Percentiles rank a stretch among this genome's conserved stretches.
These are phyloP conservation scores for Drosophila prolongata DNA, from an alignment of 2,888 invertebrate species.

Conservation along the genomic window DNA sequence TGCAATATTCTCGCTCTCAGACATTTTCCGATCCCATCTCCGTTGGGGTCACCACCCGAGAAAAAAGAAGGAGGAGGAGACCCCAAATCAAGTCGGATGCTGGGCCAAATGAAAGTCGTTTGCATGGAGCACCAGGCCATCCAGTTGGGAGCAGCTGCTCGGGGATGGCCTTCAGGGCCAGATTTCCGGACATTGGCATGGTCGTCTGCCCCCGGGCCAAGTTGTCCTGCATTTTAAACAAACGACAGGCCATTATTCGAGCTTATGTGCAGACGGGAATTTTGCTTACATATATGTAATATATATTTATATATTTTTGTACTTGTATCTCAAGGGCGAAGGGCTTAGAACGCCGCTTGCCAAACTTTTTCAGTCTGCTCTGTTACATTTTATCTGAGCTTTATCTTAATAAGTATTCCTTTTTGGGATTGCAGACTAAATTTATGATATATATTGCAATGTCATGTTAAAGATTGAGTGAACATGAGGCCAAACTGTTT, in stretches of 20 bases:
- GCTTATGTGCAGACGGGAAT: constrained; percentile 8
- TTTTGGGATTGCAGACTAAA: not conserved
- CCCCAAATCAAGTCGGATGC: not conserved
- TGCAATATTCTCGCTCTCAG: not conserved
- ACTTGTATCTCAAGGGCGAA: constrained; percentile 17
- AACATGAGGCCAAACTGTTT: no score
- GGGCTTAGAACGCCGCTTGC: not conserved
- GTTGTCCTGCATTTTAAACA: constrained; percentile 39
- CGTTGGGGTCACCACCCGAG: not conserved
- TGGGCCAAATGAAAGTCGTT: constrained; percentile 23
- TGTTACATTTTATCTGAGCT: constrained; percentile 6
- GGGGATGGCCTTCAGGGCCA: constrained; percentile 22
- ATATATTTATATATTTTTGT: not conserved
- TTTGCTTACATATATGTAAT: constrained; percentile 2
- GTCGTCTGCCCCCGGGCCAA: constrained; percentile 15
- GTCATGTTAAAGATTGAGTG: no score
- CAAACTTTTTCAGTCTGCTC: constrained; percentile 5
- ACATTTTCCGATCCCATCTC: constrained; percentile 2
- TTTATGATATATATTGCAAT: no score
- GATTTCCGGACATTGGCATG: constrained; percentile 17
- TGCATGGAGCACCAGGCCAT: not conserved
- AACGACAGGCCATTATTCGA: constrained; percentile 26
- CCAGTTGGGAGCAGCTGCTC: constrained; percentile 13
- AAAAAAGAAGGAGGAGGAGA: not conserved
- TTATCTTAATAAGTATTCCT: not conserved